Evolutionary conservation across 2,888 invertebrate genomes (phyloP).

Genomic region (Epistrophe eligans): DNA sequence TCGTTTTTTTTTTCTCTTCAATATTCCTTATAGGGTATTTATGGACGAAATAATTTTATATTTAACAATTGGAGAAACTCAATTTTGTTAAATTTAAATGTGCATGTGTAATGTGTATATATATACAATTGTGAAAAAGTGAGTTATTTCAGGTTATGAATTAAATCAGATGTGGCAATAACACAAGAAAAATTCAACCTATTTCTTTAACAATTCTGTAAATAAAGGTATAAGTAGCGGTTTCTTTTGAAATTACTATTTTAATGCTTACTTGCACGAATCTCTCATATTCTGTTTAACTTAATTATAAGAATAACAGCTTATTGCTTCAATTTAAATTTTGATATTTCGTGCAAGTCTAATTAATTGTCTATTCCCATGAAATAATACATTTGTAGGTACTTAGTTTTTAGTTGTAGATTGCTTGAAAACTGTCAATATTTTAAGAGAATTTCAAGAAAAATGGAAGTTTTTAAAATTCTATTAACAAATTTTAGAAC

Average conservation of each 20-base stretch:
- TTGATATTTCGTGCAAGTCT: background rate
- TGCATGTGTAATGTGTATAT: too few species aligned
- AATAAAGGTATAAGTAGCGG: background rate
- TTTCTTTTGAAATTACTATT: background rate
- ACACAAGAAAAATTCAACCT: background rate
- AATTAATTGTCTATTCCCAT: background rate
- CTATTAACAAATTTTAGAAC: too few species aligned
- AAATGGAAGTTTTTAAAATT: too few species aligned
- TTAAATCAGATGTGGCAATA: conserved; percentile 10
- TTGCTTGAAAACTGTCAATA: too few species aligned
- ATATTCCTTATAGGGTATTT: conserved; percentile 20
- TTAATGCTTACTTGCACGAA: conserved; percentile 6
- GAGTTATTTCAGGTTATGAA: conserved; percentile 4
- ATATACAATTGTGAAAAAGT: conserved; percentile 4
- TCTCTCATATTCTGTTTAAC: background rate
- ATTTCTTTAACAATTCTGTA: background rate
- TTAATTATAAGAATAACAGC: background rate
- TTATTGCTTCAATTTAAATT: background rate
- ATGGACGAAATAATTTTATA: background rate
- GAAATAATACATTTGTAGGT: too few species aligned
- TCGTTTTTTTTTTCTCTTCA: conserved; percentile 1
- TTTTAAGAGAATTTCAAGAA: too few species aligned
- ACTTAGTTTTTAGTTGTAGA: too few species aligned
- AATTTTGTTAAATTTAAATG: background rate
- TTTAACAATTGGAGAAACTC: conserved; percentile 16